These are phyloP conservation scores for Phoeniculus purpureus DNA, from an alignment of 2,797 vertebrate genomes.

Conservation along the genomic window DNA sequence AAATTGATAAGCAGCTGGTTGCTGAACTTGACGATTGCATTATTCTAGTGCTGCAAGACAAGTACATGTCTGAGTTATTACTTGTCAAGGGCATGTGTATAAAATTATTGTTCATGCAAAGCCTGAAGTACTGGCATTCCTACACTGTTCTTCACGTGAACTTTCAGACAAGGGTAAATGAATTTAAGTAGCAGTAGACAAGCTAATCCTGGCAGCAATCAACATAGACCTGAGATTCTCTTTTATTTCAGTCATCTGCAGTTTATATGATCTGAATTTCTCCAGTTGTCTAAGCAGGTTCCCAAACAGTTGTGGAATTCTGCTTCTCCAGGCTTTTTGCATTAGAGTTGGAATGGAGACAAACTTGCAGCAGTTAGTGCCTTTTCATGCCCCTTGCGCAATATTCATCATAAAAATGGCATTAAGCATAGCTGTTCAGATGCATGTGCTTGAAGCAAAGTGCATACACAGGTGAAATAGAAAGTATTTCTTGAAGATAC, in stretches of 20 bases:
- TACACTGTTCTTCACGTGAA: not conserved
- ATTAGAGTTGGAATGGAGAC: not conserved
- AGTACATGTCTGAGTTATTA: not conserved
- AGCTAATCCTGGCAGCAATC: not conserved
- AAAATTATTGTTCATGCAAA: not conserved
- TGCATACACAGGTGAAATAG: not conserved
- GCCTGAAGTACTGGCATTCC: not conserved
- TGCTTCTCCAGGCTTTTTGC: not conserved
- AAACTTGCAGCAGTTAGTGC: not conserved
- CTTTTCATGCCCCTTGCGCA: not conserved
- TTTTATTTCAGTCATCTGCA: not conserved
- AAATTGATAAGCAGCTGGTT: not conserved
- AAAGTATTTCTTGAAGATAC: not conserved
- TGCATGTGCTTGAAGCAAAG: not conserved
- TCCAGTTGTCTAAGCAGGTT: not conserved
- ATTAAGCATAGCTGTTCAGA: not conserved
- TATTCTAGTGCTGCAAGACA: not conserved
- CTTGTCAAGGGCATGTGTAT: not conserved
- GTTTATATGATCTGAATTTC: not conserved
- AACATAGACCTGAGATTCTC: not conserved
- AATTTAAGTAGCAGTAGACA: not conserved
- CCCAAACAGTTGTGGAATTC: not conserved
- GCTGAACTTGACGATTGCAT: not conserved
- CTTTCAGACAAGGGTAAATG: not conserved
- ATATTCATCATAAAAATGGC: not conserved